Evolutionary conservation across 2,113 vertebrate genomes (phyloP), one percentile per base, ranked within the genome.

Genomic region (Candoia aspera): DNA sequence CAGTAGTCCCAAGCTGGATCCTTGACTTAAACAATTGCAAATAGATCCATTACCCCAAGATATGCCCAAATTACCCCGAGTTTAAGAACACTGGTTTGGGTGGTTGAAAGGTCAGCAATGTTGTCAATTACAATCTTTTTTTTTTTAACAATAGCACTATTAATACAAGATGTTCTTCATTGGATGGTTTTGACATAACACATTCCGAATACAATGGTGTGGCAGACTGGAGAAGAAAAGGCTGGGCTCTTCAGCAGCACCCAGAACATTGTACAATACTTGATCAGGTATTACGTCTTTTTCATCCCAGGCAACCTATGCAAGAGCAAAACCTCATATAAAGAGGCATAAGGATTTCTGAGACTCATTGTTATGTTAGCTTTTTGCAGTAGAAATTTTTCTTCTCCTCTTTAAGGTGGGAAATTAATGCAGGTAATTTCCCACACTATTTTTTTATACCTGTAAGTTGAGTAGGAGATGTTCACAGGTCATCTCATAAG

Each of bases 161-260:
- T 89, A 96, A 97, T 96, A 95, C 97, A 17, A 98, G 98, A 96
- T 97, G 97, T 91, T 96, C 97, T 90, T 97, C 97, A 58, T 93
- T 97, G 94, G 98, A 98, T 60, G 94, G 97, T 73, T 96, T 98
- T 93, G 95, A 97, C 73, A 58, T 96, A 84, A 96, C 96, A 59
- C 97, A 96, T 73, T 94, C 97, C 0, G 98, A 99, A 85, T 97
- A 98, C 93, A 99, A 98, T 33, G 98, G 98, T 87, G 91, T 98
- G 0, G 59, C 97, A 93, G 98, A 99, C 88, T 98, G 98, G 98
- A 98, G 98, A 95, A 98, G 97, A 93, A 98, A 98, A 91, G 95
- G 94, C 96, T 97, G 96, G 49, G 1, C 95, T 0, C 58, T 95
- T 53, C 97, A 97, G 92, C 97, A 95, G 88, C 96, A 95, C 92